A percentile compares a stretch with the other conserved stretches of the same genome.
These are phyloP conservation scores for Dermochelys coriacea DNA, from an alignment of 2,797 vertebrate species.

Conservation along the genomic window DNA sequence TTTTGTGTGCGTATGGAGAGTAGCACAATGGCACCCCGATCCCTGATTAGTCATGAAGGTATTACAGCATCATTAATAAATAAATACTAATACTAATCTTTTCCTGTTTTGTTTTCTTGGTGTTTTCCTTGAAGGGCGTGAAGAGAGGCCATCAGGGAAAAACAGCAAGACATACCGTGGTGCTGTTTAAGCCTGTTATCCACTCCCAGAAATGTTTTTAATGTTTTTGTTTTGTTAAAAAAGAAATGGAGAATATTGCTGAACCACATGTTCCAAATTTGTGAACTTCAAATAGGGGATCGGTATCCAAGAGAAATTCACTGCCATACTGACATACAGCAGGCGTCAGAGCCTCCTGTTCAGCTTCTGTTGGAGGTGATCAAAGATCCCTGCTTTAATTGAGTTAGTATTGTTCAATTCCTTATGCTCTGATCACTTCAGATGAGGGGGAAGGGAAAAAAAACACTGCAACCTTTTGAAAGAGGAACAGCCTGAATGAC, in stretches of 20 bases:
- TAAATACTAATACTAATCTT: neutral
- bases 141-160: neutral
- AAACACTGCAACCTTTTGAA: neutral
- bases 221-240: neutral
- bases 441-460: neutral
- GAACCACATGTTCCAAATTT: neutral
- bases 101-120: neutral
- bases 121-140: neutral
- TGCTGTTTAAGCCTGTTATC: neutral
- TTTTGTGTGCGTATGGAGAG: neutral
- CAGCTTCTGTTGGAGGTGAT: neutral
- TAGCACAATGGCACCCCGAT: neutral
- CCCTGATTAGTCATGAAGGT: neutral
- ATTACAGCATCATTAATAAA: neutral
- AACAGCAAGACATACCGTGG: accelerated
- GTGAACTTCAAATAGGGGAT: conserved; percentile 21
- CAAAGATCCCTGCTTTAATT: neutral
- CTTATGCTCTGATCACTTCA: neutral
- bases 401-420: neutral
- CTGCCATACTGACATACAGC: neutral
- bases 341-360: neutral
- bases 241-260: neutral
- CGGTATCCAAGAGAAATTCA: neutral
- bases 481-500: neutral
- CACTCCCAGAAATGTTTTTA: neutral